Evolutionary conservation across 2,113 vertebrate species (phyloP).

Genomic region (Gallinago undulata): DNA sequence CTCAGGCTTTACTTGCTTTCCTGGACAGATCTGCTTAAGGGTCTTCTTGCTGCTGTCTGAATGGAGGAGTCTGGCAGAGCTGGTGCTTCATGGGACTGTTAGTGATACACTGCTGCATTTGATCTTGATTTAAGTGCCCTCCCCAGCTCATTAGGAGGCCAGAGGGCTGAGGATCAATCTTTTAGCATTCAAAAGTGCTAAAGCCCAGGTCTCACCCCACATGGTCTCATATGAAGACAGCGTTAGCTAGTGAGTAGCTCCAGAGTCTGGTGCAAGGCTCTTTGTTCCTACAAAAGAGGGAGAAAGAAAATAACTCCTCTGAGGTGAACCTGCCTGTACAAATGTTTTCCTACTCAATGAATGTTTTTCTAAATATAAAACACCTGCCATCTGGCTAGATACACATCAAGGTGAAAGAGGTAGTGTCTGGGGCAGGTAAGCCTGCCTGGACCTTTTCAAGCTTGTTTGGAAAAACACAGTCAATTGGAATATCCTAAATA

Average conservation of each 20-base stretch:
- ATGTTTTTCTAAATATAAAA: constrained; percentile 42
- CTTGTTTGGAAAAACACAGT: constrained; percentile 5
- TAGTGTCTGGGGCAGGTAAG: constrained; percentile 34
- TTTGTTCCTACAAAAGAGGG: background rate
- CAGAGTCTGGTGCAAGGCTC: background rate
- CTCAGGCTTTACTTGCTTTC: background rate
- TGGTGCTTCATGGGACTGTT: background rate
- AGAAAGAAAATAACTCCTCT: constrained; percentile 29
- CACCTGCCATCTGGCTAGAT: constrained; percentile 49
- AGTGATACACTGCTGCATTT: background rate
- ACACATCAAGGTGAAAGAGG: constrained; percentile 19
- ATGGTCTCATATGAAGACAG: background rate
- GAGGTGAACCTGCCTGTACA: constrained; percentile 24
- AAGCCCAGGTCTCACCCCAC: background rate
- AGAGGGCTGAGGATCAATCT: background rate
- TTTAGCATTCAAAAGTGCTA: background rate
- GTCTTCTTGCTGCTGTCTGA: background rate
- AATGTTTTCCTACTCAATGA: constrained; percentile 34
- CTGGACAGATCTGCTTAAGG: background rate
- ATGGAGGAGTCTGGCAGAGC: background rate
- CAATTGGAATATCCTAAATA: background rate
- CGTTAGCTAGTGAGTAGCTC: background rate
- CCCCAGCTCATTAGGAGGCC: background rate
- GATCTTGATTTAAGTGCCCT: background rate
- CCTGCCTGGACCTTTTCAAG: constrained; percentile 24